Conservation (phyloP, 2,797 vertebrate genomes). For the Falco rusticolus region DNA sequence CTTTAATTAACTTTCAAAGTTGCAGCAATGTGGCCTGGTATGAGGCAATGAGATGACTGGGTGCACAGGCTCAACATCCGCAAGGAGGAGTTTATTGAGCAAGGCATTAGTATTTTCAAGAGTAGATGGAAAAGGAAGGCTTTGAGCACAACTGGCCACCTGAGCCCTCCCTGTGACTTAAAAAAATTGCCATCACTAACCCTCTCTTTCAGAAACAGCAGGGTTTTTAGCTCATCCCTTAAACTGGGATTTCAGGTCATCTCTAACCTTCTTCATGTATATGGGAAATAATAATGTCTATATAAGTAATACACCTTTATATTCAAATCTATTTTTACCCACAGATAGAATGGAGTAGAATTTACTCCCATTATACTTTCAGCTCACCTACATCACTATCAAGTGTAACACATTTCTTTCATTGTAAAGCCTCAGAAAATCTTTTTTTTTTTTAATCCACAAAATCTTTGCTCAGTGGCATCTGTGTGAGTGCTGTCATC, state of each 20-base stretch:
- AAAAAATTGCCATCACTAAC: neutral
- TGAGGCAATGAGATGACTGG: neutral
- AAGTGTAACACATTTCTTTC: neutral
- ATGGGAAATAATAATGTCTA: neutral
- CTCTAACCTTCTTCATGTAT: neutral
- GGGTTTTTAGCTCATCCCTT: neutral
- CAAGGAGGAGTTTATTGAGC: neutral
- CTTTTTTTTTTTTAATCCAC: neutral
- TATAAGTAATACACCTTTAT: neutral
- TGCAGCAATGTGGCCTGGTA: neutral
- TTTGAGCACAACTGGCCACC: neutral
- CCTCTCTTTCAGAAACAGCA: neutral
- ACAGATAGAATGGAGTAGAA: neutral
- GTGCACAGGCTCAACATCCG: neutral
- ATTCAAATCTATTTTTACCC: neutral
- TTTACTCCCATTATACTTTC: neutral
- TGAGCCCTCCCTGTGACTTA: neutral
- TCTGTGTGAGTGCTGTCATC: neutral
- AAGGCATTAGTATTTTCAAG: neutral
- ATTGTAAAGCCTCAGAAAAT: neutral
- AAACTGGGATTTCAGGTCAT: neutral
- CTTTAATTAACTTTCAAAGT: neutral
- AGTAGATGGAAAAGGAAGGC: neutral
- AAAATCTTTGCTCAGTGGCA: neutral
- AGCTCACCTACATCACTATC: neutral